Evolutionary conservation across 2,888 invertebrate genomes (phyloP).

Genomic region (Meteorus cinctellus): DNA sequence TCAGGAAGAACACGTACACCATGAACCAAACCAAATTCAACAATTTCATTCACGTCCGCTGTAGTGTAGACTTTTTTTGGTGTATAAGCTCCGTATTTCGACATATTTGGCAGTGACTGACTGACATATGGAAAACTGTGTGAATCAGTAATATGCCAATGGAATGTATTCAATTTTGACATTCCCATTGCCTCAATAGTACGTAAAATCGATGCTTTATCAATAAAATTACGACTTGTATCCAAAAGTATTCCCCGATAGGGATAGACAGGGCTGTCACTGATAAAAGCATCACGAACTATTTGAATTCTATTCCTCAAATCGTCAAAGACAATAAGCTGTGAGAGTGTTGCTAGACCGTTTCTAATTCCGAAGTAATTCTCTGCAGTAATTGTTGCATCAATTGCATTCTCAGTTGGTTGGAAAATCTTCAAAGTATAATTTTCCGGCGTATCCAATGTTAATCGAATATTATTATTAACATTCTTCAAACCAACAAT

Average conservation of each 20-base stretch:
- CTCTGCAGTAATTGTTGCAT: conserved; percentile 76
- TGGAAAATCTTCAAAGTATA: conserved; percentile 69
- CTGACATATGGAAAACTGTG: conserved; percentile 94
- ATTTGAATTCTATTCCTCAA: conserved; percentile 78
- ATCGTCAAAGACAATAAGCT: conserved; percentile 81
- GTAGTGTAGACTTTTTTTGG: conserved; percentile 79
- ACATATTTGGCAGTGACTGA: conserved; percentile 81
- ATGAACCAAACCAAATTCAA: conserved; percentile 81
- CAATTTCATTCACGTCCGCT: conserved; percentile 74
- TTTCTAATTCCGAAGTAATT: conserved; percentile 82
- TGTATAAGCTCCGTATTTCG: conserved; percentile 86
- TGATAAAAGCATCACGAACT: conserved; percentile 78
- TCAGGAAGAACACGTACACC: conserved; percentile 93
- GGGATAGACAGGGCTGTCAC: conserved; percentile 88
- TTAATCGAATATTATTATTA: conserved; percentile 66
- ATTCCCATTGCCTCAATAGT: conserved; percentile 93
- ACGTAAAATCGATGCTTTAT: conserved; percentile 81
- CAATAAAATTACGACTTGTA: conserved; percentile 90
- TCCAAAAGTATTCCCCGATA: conserved; percentile 93
- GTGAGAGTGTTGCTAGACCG: conserved; percentile 81
- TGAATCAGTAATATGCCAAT: conserved; percentile 96
- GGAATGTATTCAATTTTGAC: conserved; percentile 93
- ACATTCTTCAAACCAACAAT: conserved; percentile 49
- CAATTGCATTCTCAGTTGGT: conserved; percentile 62
- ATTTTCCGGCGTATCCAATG: conserved; percentile 78